Evolutionary conservation across 2,113 vertebrate genomes (phyloP).

Genomic region (Bettongia penicillata): DNA sequence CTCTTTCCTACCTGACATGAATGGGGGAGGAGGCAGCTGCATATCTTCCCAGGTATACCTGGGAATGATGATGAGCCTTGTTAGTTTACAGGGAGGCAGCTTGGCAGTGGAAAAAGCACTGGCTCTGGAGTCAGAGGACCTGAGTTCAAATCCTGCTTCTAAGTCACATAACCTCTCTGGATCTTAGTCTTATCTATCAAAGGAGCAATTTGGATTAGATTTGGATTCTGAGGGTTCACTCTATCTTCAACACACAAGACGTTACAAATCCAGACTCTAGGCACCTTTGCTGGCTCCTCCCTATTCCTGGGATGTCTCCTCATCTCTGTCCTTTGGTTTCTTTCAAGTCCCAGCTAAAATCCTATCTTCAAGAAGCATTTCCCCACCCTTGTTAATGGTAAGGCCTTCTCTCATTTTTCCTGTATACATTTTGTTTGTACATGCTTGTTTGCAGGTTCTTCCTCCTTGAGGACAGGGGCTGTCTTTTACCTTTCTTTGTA

Average conservation of each 20-base stretch:
- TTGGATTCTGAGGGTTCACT: background rate
- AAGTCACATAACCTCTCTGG: background rate
- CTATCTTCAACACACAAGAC: background rate
- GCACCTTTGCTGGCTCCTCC: background rate
- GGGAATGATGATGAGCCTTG: background rate
- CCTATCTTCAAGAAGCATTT: background rate
- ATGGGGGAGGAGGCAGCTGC: background rate
- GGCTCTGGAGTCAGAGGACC: background rate
- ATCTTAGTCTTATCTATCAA: background rate
- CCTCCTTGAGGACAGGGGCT: background rate
- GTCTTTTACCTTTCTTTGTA: background rate
- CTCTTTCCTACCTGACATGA: background rate
- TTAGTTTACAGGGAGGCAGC: background rate
- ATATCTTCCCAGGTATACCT: background rate
- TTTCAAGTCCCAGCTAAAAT: background rate
- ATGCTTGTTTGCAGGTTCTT: background rate
- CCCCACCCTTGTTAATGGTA: background rate
- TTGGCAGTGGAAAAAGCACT: background rate
- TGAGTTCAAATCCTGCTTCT: background rate
- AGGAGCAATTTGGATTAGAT: background rate
- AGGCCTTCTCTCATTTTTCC: background rate
- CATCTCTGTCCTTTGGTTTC: background rate
- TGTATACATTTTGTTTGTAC: background rate
- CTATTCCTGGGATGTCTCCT: background rate
- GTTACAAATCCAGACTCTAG: background rate